phyloP scores from a whole-genome alignment of 2,888 invertebrate genomes.

The Metellina segmentata region DNA sequence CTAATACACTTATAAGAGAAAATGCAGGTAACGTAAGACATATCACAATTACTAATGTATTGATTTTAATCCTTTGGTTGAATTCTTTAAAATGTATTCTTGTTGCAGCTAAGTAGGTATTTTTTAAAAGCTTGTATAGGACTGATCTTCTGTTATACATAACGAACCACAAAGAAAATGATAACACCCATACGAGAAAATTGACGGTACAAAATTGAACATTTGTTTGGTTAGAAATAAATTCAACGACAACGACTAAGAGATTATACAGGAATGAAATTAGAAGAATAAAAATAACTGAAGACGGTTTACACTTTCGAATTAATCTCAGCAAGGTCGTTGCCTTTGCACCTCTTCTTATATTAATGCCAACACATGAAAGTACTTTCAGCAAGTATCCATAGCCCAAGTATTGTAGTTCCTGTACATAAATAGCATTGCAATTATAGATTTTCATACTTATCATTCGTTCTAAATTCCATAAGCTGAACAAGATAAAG shows the following conservation, averaged over 20 bases:
- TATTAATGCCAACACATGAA: background rate
- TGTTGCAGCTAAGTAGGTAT: background rate
- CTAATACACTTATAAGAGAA: background rate
- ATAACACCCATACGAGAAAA: background rate
- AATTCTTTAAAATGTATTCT: background rate
- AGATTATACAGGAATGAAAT: background rate
- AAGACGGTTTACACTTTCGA: background rate
- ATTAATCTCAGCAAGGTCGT: background rate
- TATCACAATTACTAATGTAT: background rate
- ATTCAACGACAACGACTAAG: background rate
- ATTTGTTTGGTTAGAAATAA: background rate
- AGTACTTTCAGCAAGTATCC: background rate
- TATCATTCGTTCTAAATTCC: too few relatives aligned
- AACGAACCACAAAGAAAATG: background rate
- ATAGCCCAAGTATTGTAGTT: background rate
- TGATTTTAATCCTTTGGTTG: background rate
- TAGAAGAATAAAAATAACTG: background rate
- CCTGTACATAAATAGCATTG: too few relatives aligned
- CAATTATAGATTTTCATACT: too few relatives aligned
- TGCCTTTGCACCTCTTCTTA: too few relatives aligned
- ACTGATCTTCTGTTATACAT: background rate
- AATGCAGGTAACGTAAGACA: background rate
- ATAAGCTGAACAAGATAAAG: too few relatives aligned
- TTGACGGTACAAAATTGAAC: background rate
- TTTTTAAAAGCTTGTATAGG: background rate